These are phyloP conservation scores for Chymomyza fuscimana DNA, from an alignment of 2,888 invertebrate species.

Conservation along the genomic window DNA sequence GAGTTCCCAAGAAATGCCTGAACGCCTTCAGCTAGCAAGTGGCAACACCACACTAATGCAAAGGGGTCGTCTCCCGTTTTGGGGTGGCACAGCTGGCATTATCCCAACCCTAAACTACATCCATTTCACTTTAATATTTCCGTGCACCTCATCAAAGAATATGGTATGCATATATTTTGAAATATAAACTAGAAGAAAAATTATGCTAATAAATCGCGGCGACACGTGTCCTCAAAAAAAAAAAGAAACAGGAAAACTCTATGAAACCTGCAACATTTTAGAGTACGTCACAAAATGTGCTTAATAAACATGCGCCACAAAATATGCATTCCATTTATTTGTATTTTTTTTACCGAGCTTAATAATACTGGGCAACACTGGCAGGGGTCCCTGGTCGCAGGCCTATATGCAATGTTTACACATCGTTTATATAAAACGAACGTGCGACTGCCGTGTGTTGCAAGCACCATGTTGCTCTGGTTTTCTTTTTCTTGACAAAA, in stretches of 20 bases:
- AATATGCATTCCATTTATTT: conserved; percentile 64
- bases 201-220: conserved; percentile 71
- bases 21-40: not conserved
- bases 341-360: not conserved
- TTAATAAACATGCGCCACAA: conserved; percentile 70
- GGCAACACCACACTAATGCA: not conserved
- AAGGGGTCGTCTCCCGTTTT: not conserved
- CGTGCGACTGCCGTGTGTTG: conserved; percentile 35
- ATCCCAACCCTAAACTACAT: conserved; percentile 47
- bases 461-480: not conserved
- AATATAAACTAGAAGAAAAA: conserved; percentile 56
- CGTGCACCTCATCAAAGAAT: conserved; percentile 30
- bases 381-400: conserved; percentile 23
- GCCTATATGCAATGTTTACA: conserved; percentile 68
- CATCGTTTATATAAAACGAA: conserved; percentile 73
- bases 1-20: conserved; percentile 46
- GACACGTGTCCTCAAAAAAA: conserved; percentile 60
- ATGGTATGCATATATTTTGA: conserved; percentile 16
- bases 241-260: not conserved
- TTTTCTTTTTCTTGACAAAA: conserved; percentile 51
- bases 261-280: conserved; percentile 5
- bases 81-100: not conserved
- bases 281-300: conserved; percentile 16
- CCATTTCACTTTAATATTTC: conserved; percentile 70
- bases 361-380: not conserved